Conservation (phyloP, 2,888 invertebrate genomes). For the Syritta pipiens region DNA sequence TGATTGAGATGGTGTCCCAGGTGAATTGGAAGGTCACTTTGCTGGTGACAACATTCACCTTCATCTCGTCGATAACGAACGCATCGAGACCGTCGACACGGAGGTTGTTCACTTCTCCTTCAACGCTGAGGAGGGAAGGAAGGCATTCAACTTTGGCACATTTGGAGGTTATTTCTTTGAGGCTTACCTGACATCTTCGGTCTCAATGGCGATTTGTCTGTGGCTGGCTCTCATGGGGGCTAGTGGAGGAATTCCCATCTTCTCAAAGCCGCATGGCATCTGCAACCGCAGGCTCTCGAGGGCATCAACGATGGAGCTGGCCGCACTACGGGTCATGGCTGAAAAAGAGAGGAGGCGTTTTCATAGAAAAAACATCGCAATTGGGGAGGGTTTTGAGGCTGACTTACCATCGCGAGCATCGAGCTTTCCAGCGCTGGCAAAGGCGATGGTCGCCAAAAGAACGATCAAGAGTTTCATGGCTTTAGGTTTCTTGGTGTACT, state of each 20-base stretch:
- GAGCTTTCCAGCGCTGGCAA: constrained; percentile 64
- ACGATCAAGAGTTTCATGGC: constrained; percentile 74
- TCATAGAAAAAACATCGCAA: not conserved
- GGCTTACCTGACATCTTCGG: constrained; percentile 31
- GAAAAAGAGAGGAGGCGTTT: too few relatives aligned
- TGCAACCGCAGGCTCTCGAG: constrained; percentile 72
- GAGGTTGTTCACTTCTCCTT: constrained; percentile 73
- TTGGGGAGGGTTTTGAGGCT: not conserved
- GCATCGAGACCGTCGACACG: constrained; percentile 74
- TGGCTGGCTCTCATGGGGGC: constrained; percentile 74
- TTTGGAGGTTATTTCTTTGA: not conserved
- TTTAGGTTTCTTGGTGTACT: constrained; percentile 30
- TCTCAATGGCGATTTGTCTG: constrained; percentile 71
- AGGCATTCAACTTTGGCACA: not conserved
- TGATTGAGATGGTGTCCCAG: constrained; percentile 69
- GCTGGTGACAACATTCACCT: constrained; percentile 73
- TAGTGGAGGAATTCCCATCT: constrained; percentile 74
- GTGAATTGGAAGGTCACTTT: constrained; percentile 73
- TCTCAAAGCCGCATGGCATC: constrained; percentile 76
- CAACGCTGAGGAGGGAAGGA: constrained; percentile 57
- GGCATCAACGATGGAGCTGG: constrained; percentile 70
- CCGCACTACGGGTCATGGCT: constrained; percentile 72
- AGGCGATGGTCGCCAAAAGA: constrained; percentile 74
- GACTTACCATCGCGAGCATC: constrained; percentile 27
- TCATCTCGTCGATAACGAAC: constrained; percentile 74